Percentiles rank a stretch among this genome's conserved stretches.
phyloP scores from a whole-genome alignment of 2,113 vertebrate genomes.

The Tamias sibiricus region DNA sequence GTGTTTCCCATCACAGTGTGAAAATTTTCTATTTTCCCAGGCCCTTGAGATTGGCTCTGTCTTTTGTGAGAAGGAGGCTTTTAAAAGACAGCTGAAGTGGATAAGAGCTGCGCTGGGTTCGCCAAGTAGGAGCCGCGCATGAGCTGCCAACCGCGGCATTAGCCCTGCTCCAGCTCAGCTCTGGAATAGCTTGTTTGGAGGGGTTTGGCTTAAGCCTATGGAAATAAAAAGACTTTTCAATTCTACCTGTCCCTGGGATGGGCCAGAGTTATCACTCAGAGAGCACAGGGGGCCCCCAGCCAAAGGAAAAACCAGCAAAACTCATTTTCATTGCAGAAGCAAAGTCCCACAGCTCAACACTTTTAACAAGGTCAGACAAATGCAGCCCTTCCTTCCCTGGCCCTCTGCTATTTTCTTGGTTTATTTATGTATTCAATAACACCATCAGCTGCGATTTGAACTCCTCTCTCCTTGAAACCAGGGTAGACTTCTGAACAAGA shows the following conservation, averaged over 20 bases:
- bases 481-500: slow-evolving; percentile 47
- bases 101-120: slow-evolving; percentile 40
- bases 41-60: slow-evolving; percentile 78
- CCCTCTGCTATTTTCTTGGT: slow-evolving; percentile 39
- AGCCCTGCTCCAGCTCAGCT: slow-evolving; percentile 20
- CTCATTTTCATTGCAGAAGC: slow-evolving; percentile 50
- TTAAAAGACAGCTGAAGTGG: slow-evolving; percentile 79
- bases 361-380: slow-evolving; percentile 32
- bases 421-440: slow-evolving; percentile 72
- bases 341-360: not conserved
- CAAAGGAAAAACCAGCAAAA: slow-evolving; percentile 59
- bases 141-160: slow-evolving; percentile 60
- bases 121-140: slow-evolving; percentile 50
- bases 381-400: not conserved
- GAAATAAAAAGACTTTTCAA: slow-evolving; percentile 76
- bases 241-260: slow-evolving; percentile 61
- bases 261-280: slow-evolving; percentile 28
- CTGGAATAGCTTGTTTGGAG: slow-evolving; percentile 66
- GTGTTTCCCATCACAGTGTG: slow-evolving; percentile 77
- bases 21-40: slow-evolving; percentile 82
- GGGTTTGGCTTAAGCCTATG: slow-evolving; percentile 65
- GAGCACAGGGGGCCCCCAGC: slow-evolving; percentile 15
- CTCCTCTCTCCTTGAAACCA: slow-evolving; percentile 66
- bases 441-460: slow-evolving; percentile 54
- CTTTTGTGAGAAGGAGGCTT: slow-evolving; percentile 78